Conservation (phyloP, 2,113 vertebrate species). For the Psilopogon haemacephalus region DNA sequence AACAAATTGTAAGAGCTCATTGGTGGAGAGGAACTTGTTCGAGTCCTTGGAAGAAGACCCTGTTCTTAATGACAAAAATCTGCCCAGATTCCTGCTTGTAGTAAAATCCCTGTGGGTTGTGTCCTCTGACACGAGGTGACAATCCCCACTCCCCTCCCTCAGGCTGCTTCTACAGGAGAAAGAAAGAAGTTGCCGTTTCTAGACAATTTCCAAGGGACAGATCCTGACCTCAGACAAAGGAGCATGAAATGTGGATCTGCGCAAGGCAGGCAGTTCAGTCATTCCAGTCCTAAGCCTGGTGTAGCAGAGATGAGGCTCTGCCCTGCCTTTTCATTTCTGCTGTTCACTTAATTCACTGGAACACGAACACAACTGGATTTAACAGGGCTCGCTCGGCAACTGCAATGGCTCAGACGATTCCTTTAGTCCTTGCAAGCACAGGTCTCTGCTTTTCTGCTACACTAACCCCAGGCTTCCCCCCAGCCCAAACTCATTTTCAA, state of each 20-base stretch:
- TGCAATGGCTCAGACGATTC: not conserved
- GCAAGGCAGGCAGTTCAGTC: not conserved
- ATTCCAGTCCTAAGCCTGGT: not conserved
- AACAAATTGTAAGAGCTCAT: not conserved
- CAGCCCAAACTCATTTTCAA: constrained; percentile 45
- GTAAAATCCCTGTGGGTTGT: not conserved
- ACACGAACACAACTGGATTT: constrained; percentile 13
- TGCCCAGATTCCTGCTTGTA: not conserved
- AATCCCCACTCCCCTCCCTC: not conserved
- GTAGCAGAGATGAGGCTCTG: not conserved
- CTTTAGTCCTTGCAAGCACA: constrained; percentile 23
- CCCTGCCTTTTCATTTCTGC: not conserved
- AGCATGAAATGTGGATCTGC: not conserved
- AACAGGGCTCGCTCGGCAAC: constrained; percentile 27
- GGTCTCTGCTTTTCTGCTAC: constrained; percentile 14
- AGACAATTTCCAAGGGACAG: not conserved
- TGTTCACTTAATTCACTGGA: not conserved
- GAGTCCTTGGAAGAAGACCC: not conserved
- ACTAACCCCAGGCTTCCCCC: not conserved
- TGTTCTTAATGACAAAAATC: constrained; percentile 11
- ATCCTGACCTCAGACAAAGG: not conserved
- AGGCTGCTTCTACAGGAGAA: not conserved
- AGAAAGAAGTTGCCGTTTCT: not conserved
- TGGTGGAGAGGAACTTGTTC: not conserved
- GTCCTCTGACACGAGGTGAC: not conserved